Conservation (phyloP, 92 coral and sea anemone genomes). For the Plumapathes pennacea region DNA sequence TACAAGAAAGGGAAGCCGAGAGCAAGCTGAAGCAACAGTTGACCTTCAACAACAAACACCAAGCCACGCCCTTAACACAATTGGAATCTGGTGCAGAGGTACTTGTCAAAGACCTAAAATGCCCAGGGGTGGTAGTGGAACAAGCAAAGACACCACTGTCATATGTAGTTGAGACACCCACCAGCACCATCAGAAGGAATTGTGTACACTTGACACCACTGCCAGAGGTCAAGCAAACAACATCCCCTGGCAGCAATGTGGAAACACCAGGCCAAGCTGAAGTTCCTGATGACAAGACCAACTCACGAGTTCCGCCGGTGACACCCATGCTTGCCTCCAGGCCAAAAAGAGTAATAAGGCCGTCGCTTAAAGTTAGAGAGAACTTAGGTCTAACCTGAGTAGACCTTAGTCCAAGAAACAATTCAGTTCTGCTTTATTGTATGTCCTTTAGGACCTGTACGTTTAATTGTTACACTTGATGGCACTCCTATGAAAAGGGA, state of each 20-base stretch:
- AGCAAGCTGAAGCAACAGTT: slow-evolving; percentile 19
- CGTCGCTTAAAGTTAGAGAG: slow-evolving; percentile 41
- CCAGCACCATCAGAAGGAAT: slow-evolving; percentile 17
- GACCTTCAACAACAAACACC: slow-evolving; percentile 19
- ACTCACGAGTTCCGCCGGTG: not conserved
- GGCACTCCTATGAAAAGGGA: no score
- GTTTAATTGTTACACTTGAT: no score
- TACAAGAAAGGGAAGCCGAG: slow-evolving; percentile 2
- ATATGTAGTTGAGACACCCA: slow-evolving; percentile 23
- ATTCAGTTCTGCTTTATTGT: no score
- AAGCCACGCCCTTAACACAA: slow-evolving; percentile 19
- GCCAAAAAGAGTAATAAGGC: slow-evolving; percentile 6
- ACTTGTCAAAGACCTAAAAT: slow-evolving; percentile 5
- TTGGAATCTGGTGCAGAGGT: slow-evolving; percentile 32
- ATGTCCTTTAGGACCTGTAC: no score
- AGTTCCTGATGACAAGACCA: not conserved
- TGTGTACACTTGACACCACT: slow-evolving; percentile 22
- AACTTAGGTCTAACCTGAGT: slow-evolving; percentile 33
- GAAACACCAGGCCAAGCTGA: not conserved
- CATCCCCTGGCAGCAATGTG: not conserved
- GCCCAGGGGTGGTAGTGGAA: slow-evolving; percentile 11
- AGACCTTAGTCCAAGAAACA: no score
- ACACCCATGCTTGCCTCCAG: slow-evolving; percentile 3
- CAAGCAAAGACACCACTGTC: slow-evolving; percentile 10
- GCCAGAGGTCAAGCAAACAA: slow-evolving; percentile 1